Evolutionary conservation across 2,113 vertebrate genomes (phyloP), one percentile per base, ranked within the genome.

Genomic region (Ictalurus furcatus): DNA sequence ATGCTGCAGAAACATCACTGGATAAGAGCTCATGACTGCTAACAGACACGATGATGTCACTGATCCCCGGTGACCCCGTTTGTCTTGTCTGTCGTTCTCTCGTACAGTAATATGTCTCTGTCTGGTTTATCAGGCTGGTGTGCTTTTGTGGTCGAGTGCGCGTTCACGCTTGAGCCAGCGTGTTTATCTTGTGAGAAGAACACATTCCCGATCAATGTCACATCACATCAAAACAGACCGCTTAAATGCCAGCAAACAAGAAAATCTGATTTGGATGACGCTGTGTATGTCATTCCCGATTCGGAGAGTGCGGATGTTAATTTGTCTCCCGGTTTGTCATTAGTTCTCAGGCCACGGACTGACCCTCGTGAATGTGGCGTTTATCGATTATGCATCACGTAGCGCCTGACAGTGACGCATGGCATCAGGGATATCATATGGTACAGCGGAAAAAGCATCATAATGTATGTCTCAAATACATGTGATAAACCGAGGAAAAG

Each of bases 291-390:
- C 92, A 91, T 71, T 74, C 34, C 23, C 23, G 67, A 69, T 88
- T 84, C 67, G 23, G 89, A 92, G 92, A 90, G 90, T 87, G 90
- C 93, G 30, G 82, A 83, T 85, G 87, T 92, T 95, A 89, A 95
- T 96, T 95, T 93, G 91, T 96, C 94, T 95, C 93, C 91, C 56
- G 84, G 52, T 92, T 93, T 91, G 91, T 95, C 93, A 93, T 96
- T 95, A 94, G 93, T 87, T 61, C 92, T 67, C 82, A 71, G 89
- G 91, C 91, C 90, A 89, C 40, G 25, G 90, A 88, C 86, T 91
- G 87, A 92, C 93, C 90, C 89, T 54, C 88, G 88, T 84, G 90
- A 88, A 92, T 93, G 89, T 82, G 93, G 61, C 91, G 87, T 30
- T 40, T 91, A 95, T 96, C 40, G 94, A 95, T 95, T 94, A 91